A percentile compares a stretch with the other conserved stretches of the same genome.
Conservation (phyloP, 2,888 invertebrate species). For the Drosophila seclusa region DNA sequence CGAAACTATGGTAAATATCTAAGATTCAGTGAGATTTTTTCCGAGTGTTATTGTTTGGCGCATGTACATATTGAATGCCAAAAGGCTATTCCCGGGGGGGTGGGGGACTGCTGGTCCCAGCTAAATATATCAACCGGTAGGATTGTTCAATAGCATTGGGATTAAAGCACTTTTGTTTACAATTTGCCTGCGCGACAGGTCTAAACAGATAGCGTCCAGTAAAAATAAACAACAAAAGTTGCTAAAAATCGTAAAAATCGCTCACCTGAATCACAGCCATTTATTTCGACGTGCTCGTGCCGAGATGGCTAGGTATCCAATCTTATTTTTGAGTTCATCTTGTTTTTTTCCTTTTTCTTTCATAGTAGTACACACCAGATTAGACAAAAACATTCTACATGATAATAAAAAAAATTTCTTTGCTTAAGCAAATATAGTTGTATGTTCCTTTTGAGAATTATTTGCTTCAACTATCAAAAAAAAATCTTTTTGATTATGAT, state of each 20-base stretch:
- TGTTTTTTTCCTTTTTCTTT: neutral
- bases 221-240: slow-evolving; percentile 60
- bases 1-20: neutral
- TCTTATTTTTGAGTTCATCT: slow-evolving; percentile 13
- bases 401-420: neutral
- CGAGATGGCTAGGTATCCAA: neutral
- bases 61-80: slow-evolving; percentile 14
- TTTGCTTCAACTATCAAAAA: neutral
- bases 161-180: slow-evolving; percentile 58
- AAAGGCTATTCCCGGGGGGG: neutral
- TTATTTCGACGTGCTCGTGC: slow-evolving; percentile 15
- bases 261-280: slow-evolving; percentile 49
- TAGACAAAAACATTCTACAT: slow-evolving; percentile 1
- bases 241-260: slow-evolving; percentile 45
- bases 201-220: slow-evolving; percentile 56
- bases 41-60: slow-evolving; percentile 22
- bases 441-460: neutral
- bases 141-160: neutral
- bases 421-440: neutral
- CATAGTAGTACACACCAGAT: neutral
- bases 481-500: neutral
- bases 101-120: neutral
- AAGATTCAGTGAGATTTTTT: neutral
- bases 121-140: neutral
- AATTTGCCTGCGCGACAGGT: slow-evolving; percentile 66